phyloP scores from a whole-genome alignment of 2,888 invertebrate species.

The Metacarcinus magister region DNA sequence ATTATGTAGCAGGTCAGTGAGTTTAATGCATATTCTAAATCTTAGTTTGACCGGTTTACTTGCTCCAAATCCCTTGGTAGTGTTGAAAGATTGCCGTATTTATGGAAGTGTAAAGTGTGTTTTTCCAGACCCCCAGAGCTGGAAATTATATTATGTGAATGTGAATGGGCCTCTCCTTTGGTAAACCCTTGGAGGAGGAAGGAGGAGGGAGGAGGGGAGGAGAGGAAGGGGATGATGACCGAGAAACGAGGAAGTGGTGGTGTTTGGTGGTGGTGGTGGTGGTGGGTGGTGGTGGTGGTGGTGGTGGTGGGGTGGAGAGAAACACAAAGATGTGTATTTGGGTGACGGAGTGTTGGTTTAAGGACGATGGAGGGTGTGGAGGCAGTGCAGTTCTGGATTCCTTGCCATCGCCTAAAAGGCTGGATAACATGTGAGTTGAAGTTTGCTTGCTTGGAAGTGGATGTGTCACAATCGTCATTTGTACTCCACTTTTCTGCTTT shows the following conservation, averaged over 20 bases:
- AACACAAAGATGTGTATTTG: background rate
- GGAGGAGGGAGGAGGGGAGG: background rate
- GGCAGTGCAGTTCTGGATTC: background rate
- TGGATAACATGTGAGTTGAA: background rate
- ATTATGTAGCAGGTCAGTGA: too few species aligned
- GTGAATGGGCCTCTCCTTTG: background rate
- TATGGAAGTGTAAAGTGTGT: background rate
- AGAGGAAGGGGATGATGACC: background rate
- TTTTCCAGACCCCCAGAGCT: background rate
- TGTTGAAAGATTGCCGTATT: background rate
- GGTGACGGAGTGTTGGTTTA: background rate
- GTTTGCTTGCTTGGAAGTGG: too few species aligned
- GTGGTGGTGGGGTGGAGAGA: too few species aligned
- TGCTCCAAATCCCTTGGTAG: background rate
- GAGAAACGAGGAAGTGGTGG: background rate
- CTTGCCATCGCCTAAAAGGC: background rate
- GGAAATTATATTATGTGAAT: background rate
- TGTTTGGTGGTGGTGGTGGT: background rate
- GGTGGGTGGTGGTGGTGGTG: too few species aligned
- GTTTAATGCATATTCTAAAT: background rate
- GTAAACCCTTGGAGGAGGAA: background rate
- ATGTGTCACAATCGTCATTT: background rate
- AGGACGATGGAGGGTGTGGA: background rate
- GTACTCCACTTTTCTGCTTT: background rate
- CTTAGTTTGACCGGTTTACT: background rate